Conservation (phyloP, 2,888 invertebrate species). For the Tuberolachnus salignus region DNA sequence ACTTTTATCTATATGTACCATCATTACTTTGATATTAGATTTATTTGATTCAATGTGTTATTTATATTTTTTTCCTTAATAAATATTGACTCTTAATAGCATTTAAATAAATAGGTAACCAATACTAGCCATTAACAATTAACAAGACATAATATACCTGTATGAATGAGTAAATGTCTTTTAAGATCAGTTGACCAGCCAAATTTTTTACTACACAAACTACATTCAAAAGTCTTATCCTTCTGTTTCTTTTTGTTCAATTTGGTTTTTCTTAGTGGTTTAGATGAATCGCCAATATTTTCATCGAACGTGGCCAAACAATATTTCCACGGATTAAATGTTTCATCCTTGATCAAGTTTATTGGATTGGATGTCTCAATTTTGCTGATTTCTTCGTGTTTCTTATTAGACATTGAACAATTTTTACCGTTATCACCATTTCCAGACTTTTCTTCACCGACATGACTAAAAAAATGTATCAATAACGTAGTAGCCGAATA, state of each 20-base stretch:
- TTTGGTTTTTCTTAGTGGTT: slow-evolving; percentile 12
- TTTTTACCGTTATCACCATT: background rate
- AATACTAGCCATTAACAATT: too few relatives aligned
- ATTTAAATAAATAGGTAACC: too few relatives aligned
- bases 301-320: slow-evolving; percentile 39
- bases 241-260: slow-evolving; percentile 31
- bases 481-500: slow-evolving; percentile 50
- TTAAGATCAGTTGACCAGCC: slow-evolving; percentile 64
- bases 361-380: slow-evolving; percentile 10
- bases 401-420: background rate
- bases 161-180: slow-evolving; percentile 63
- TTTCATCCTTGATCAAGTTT: slow-evolving; percentile 25
- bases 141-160: slow-evolving; percentile 59
- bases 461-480: slow-evolving; percentile 48
- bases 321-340: slow-evolving; percentile 46
- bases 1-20: too few relatives aligned
- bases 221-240: slow-evolving; percentile 59
- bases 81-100: too few relatives aligned
- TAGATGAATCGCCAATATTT: slow-evolving; percentile 2
- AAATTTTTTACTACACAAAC: slow-evolving; percentile 62
- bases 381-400: background rate
- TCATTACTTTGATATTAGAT: too few relatives aligned
- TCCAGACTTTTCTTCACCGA: background rate
- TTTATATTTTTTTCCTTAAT: too few relatives aligned
- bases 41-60: too few relatives aligned